Percentiles rank a stretch among this genome's conserved stretches.
Evolutionary conservation across 2,113 vertebrate species (phyloP).

Genomic region (Myanophis thanlyinensis): DNA sequence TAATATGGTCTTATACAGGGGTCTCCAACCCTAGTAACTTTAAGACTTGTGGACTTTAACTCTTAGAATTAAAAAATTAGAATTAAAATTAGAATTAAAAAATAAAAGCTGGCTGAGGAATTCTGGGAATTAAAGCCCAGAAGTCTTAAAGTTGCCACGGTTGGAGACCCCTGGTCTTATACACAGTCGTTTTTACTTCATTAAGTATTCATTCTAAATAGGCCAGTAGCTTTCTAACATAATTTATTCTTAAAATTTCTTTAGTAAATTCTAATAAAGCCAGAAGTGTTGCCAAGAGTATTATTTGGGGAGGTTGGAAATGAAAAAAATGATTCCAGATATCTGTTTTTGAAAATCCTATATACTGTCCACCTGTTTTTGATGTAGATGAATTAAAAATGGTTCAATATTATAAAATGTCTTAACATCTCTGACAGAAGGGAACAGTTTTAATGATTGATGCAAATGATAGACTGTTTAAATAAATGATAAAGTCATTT

Average conservation of each 20-base stretch:
- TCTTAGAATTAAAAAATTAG: no score
- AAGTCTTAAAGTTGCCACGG: no score
- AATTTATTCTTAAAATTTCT: background rate
- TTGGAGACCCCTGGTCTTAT: no score
- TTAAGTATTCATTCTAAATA: background rate
- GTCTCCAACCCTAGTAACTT: no score
- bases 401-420: background rate
- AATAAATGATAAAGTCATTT: background rate
- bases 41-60: no score
- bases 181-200: background rate
- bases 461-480: background rate
- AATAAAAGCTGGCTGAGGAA: no score
- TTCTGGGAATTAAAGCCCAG: no score
- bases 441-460: background rate
- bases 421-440: background rate
- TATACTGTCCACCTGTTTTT: background rate
- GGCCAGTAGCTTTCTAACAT: background rate
- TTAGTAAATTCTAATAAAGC: background rate
- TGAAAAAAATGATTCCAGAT: background rate
- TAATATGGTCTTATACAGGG: background rate
- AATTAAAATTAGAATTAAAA: no score
- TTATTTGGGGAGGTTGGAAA: background rate
- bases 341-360: background rate
- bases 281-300: background rate
- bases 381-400: background rate